Base-by-base conservation (phyloP, 2,113 vertebrate genomes). In the Probosciger aterrimus region DNA sequence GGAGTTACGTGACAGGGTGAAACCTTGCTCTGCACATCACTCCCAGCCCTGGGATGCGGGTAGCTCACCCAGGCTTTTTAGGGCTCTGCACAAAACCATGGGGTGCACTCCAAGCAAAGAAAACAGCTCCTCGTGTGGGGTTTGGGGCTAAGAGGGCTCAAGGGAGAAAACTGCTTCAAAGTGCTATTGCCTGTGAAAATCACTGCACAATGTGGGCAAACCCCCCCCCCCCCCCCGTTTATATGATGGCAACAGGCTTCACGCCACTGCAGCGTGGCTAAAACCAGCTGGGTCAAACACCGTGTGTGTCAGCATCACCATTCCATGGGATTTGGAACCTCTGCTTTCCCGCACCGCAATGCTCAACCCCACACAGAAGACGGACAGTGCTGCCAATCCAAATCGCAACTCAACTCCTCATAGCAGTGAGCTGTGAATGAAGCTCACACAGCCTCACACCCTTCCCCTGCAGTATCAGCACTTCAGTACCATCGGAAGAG, bases 11-110 rank as follows among this genome's bases (percentile, higher is more conserved):
- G 74, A 87, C 90, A 83, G 49, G 43, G 41, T 3, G 27, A 80
- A 88, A 92, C 91, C 90, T 76, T 79, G 89, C 93, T 96, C 88
- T 41, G 82, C 44, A 80, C 50, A 10, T 47, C 33, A 7, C 84
- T 81, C 62, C 74, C 8, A 6, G 35, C 71, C 91, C 71, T 4
- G 41, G 31, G 19, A n/a, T 10, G 37, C 1, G 1, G 53, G 6
- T 4, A 14, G 31, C 73, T 91, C 23, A 6, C 35, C 44, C 37
- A 24, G 64, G 53, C 7, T 78, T 62, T 78, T 37, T 16, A 47
- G 50, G 31, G 84, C 31, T 75, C 78, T 7, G 30, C 1, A 74
- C 2, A 2, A 47, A 90, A 84, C 18, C 16, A 7, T 62, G 55
- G 64, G 68, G 50, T 49, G 46, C 0, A 1, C 5, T 82, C 33